Base-by-base conservation (phyloP, 2,888 invertebrate genomes). In the Hypselothyrea guttata region DNA sequence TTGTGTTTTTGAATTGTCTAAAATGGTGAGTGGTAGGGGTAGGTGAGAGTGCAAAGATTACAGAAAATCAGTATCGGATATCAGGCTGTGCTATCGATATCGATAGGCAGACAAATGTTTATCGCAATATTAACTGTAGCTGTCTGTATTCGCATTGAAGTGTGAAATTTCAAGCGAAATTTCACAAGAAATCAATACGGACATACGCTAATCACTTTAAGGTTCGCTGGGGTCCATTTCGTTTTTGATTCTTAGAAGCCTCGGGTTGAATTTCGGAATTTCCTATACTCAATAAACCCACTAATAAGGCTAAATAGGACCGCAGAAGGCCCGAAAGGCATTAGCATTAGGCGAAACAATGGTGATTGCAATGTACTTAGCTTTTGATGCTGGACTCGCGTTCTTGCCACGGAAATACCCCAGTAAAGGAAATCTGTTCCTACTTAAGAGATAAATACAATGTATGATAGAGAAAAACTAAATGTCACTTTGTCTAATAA, bases 101-200 rank as follows among this genome's bases (percentile, higher is more conserved):
- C 75, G 63, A 60, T 62, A 66, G 22, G 15, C 40, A 18, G 15
- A 22, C 40, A 38, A 42, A 22, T 31, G 27, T 47, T 11, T 53
- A 69, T 68, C 68, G 68, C n/a, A n/a, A n/a, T n/a, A n/a, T n/a
- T n/a, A 59, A 48, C 33, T 27, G 62, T 59, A 57, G 54, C 49
- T 51, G 51, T 35, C 49, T 51, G 51, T 35, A 22, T 75, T 75
- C 65, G 47, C 78, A 75, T 58, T 57, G 67, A 83, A 71, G 83
- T 83, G 83, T 84, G 84, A 83, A 82, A 77, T 84, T 84, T 83
- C 84, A 60, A 71, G 41, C 56, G 82, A 84, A 84, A 79, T 79
- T 78, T 78, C 72, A 82, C 82, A 70, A 62, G 75, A 62, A 74
- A 55, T 73, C 52, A 67, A 48, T 42, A n/a, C 22, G 53, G 47